Percentiles rank a stretch among this genome's conserved stretches.
phyloP scores from a whole-genome alignment of 2,888 invertebrate genomes.

The Perdita meconis region DNA sequence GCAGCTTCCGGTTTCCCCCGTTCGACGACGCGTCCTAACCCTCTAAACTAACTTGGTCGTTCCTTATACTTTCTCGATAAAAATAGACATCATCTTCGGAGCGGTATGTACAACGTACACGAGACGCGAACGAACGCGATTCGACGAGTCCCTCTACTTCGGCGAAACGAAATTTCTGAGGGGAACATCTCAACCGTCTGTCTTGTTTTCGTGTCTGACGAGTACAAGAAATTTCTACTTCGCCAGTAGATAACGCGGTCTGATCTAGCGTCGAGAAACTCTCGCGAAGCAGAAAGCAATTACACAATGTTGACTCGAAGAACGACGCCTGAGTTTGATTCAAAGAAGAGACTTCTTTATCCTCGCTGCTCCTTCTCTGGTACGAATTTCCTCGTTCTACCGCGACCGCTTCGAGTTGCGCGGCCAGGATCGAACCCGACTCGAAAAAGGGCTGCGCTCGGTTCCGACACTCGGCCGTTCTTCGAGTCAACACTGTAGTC shows the following conservation, averaged over 20 bases:
- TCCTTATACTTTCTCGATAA: constrained; percentile 73
- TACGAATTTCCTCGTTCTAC: no score
- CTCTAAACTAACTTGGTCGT: constrained; percentile 67
- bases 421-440: no score
- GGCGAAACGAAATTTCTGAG: not conserved
- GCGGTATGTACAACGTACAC: constrained; percentile 54
- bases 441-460: no score
- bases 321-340: no score
- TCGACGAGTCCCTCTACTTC: not conserved
- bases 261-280: not conserved
- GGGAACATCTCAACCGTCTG: not conserved
- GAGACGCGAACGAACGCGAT: constrained; percentile 20
- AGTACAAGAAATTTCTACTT: constrained; percentile 37
- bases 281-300: not conserved
- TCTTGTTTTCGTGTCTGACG: constrained; percentile 22
- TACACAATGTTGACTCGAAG: not conserved
- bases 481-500: no score
- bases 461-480: no score
- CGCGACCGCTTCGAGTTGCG: no score
- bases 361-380: no score
- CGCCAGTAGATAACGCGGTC: not conserved
- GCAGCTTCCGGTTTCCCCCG: constrained; percentile 40
- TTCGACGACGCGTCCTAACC: not conserved
- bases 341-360: no score
- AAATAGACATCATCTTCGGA: constrained; percentile 74